Percentiles rank a stretch among this genome's conserved stretches.
Evolutionary conservation across 1,140 invertebrate genomes (phyloP).

Genomic region (Globodera ellingtonae): DNA sequence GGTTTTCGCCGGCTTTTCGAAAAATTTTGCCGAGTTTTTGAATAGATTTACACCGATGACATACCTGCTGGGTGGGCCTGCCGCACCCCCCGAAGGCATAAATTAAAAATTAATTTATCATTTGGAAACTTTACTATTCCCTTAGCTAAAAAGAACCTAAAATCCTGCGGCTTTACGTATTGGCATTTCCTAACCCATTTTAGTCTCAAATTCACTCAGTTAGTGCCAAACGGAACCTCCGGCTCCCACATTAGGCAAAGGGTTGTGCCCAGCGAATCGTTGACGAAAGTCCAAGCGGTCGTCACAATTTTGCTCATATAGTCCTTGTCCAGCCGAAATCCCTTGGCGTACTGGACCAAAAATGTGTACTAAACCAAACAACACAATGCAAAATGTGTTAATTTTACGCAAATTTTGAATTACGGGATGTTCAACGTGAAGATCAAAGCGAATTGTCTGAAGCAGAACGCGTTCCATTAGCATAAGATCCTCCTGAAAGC

Average conservation of each 20-base stretch:
- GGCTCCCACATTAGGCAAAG: conserved; percentile 97
- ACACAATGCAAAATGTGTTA: not conserved
- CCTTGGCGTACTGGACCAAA: conserved; percentile 94
- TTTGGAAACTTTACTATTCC: too few species aligned
- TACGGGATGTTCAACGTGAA: conserved; percentile 90
- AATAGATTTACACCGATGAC: too few species aligned
- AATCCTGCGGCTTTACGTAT: not conserved
- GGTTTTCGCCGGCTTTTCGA: too few species aligned
- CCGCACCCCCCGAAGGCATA: not conserved
- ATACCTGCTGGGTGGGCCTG: not conserved
- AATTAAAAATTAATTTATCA: not conserved
- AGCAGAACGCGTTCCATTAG: conserved; percentile 91
- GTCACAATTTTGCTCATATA: conserved; percentile 96
- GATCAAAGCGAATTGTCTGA: conserved; percentile 97
- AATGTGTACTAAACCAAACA: conserved; percentile 75
- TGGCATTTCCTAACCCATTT: not conserved
- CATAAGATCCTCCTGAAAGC: conserved; percentile 87
- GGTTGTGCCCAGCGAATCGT: conserved; percentile 95
- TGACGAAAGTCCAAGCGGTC: conserved; percentile 99
- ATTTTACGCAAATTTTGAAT: not conserved
- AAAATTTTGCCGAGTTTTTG: too few species aligned
- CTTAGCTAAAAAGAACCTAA: too few species aligned
- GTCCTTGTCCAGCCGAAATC: conserved; percentile 82
- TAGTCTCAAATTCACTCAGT: too few species aligned
- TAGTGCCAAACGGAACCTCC: conserved; percentile 75